These are phyloP conservation scores for Endotricha flammealis DNA, from an alignment of 2,888 invertebrate species.

Conservation along the genomic window DNA sequence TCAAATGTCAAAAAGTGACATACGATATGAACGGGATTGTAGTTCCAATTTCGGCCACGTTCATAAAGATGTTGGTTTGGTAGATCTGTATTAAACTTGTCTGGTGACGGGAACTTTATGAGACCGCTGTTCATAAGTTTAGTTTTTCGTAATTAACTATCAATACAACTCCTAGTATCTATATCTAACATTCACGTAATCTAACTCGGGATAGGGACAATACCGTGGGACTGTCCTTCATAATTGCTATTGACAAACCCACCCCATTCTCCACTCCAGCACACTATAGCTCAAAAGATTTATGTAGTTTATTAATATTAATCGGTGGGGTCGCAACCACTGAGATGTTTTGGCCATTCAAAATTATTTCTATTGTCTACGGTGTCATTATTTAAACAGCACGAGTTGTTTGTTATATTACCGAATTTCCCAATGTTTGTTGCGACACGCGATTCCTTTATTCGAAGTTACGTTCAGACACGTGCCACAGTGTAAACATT, in stretches of 20 bases:
- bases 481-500: slow-evolving; percentile 1
- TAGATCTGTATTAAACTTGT: too few species aligned
- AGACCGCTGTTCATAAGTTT: too few species aligned
- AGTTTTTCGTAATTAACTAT: too few species aligned
- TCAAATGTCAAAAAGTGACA: too few species aligned
- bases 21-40: too few species aligned
- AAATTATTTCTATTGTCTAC: slow-evolving; percentile 44
- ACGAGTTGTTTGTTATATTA: slow-evolving; percentile 22
- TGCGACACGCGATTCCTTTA: slow-evolving; percentile 15
- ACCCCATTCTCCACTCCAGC: slow-evolving; percentile 23
- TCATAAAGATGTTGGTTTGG: too few species aligned
- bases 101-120: too few species aligned
- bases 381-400: slow-evolving; percentile 30
- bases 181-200: too few species aligned
- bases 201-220: too few species aligned
- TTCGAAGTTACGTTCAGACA: slow-evolving; percentile 4
- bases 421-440: slow-evolving; percentile 24
- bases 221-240: slow-evolving; percentile 7
- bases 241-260: slow-evolving; percentile 13
- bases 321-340: slow-evolving; percentile 43
- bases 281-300: slow-evolving; percentile 37
- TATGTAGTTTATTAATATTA: slow-evolving; percentile 57
- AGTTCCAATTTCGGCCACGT: too few species aligned
- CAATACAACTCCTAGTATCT: too few species aligned
- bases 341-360: slow-evolving; percentile 34